A percentile compares a stretch with the other conserved stretches of the same genome.
Conservation (phyloP, 1,140 invertebrate genomes). For the Zaprionus taronus region DNA sequence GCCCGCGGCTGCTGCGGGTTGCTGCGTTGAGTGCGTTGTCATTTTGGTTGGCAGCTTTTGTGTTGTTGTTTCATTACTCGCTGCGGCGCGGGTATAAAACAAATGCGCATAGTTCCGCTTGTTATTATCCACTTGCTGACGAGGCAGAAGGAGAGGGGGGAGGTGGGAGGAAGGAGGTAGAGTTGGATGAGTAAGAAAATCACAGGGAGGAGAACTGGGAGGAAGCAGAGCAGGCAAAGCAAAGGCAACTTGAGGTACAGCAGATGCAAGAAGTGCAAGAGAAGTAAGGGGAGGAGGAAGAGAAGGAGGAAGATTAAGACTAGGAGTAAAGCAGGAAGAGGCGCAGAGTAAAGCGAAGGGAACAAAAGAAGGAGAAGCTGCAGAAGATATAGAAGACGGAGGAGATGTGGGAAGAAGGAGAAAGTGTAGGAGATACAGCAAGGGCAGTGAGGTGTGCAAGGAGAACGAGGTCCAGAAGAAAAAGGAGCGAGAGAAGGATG, state of each 20-base stretch:
- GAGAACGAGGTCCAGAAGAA: background rate
- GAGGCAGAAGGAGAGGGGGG: background rate
- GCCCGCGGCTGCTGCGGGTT: conserved; percentile 44
- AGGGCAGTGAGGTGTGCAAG: background rate
- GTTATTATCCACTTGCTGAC: conserved; percentile 78
- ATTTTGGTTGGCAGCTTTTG: conserved; percentile 57
- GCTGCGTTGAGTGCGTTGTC: conserved; percentile 56
- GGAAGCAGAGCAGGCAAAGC: background rate
- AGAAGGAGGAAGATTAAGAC: no score
- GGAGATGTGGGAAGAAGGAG: background rate
- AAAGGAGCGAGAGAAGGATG: no score
- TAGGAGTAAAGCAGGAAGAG: background rate
- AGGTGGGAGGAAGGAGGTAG: background rate
- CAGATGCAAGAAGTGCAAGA: background rate
- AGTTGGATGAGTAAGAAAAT: background rate
- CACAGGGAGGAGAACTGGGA: background rate
- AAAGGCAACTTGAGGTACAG: background rate
- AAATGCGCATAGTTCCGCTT: conserved; percentile 80
- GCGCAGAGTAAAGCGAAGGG: no score
- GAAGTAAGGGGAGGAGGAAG: background rate
- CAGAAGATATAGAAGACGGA: accelerated
- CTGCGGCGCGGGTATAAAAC: conserved; percentile 64
- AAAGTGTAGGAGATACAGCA: background rate
- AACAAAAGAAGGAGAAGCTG: background rate
- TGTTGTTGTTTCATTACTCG: conserved; percentile 78